Evolutionary conservation across 1,140 invertebrate genomes (phyloP).

Genomic region (Dendrolimus kikuchii): DNA sequence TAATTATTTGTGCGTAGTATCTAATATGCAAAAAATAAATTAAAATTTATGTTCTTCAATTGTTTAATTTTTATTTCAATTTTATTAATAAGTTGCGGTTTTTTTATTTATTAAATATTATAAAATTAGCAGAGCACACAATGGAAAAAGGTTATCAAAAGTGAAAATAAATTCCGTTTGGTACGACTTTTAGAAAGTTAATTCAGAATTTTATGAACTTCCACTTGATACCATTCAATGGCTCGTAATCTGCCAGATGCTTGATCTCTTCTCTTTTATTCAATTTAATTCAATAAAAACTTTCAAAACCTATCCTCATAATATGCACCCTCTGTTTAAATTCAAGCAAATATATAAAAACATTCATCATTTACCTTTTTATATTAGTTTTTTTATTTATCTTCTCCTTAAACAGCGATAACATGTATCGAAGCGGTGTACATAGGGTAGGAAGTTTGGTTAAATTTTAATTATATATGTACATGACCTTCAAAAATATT

Average conservation of each 20-base stretch:
- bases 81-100: too few species aligned
- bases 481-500: too few species aligned
- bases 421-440: too few species aligned
- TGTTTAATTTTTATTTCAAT: too few species aligned
- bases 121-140: too few species aligned
- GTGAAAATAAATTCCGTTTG: neutral
- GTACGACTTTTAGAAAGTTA: slow-evolving; percentile 10
- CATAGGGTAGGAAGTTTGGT: too few species aligned
- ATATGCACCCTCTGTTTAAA: slow-evolving; percentile 5
- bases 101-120: too few species aligned
- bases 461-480: too few species aligned
- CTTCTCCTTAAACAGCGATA: too few species aligned
- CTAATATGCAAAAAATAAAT: too few species aligned
- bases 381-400: neutral
- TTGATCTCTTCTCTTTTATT: slow-evolving; percentile 25
- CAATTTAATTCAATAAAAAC: slow-evolving; percentile 29
- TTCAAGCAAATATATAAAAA: neutral
- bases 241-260: slow-evolving; percentile 30
- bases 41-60: too few species aligned
- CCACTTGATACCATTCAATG: slow-evolving; percentile 12
- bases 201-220: slow-evolving; percentile 25
- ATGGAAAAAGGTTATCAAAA: neutral
- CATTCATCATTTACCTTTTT: neutral
- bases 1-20: too few species aligned
- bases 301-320: slow-evolving; percentile 5